Base-by-base conservation (phyloP, 2,888 invertebrate genomes). In the Drosophila pegasa region DNA sequence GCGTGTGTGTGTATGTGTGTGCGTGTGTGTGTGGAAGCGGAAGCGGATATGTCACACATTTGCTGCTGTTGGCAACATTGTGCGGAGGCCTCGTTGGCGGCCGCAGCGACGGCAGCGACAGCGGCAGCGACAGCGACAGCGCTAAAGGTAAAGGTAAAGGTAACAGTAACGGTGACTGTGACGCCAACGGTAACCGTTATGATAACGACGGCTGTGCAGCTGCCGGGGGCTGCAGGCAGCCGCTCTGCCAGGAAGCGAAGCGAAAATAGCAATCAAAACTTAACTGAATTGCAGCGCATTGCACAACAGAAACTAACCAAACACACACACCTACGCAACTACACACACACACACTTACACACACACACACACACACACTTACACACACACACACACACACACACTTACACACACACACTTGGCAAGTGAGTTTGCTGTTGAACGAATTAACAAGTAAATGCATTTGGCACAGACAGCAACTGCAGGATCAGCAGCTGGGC, bases 231-330 rank as follows among this genome's bases (percentile, higher is more conserved):
- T n/a, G 31, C 12, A 47, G 57, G 47, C 48, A 48, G 59, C 68
- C 51, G 63, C 67, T 63, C 67, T 63, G 57, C 55, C 83, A 83
- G 88, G 86, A 85, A 85, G 77, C 83, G 86, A 87, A 80, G 85
- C 87, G 86, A 87, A 85, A 85, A 85, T 85, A 87, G 85, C 86
- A 85, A 85, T 85, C 85, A 87, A 87, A 85, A 85, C 85, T 85
- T 87, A 87, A 85, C 80, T 85, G 86, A 87, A 85, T 85, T 87
- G 87, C 77, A 81, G 80, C 80, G 72, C 85, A 81, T 79, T 75
- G 76, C 67, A 68, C 47, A 54, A 65, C 51, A 67, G 22, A 65
- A 66, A 31, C 58, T 50, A 48, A 45, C 60, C 52, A 45, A 56
- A 43, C 43, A 43, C 10, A 27, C 10, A 9, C 43, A n/a, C 45